These are phyloP conservation scores for Lampropteryx suffumata DNA, from an alignment of 2,888 invertebrate species.

Conservation along the genomic window DNA sequence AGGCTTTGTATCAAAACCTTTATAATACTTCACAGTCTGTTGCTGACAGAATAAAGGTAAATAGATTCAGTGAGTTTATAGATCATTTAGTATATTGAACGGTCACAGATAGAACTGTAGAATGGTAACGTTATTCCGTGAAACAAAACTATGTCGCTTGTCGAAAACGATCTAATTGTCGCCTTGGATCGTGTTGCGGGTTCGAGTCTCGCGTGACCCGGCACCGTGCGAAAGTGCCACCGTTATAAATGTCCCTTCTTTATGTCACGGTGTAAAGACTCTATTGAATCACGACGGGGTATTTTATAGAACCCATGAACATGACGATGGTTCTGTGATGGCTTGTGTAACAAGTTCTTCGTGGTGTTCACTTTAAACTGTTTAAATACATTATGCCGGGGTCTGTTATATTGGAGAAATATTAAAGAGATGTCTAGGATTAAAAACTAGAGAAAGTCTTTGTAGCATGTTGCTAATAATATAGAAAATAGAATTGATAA, in stretches of 20 bases:
- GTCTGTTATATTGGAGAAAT: too few relatives aligned
- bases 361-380: constrained; percentile 1
- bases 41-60: constrained; percentile 14
- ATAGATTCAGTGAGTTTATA: constrained; percentile 12
- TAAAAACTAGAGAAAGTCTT: not conserved
- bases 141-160: constrained; percentile 19
- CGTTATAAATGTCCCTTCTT: constrained; percentile 36
- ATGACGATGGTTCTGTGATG: constrained; percentile 31
- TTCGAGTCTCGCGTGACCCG: constrained; percentile 38
- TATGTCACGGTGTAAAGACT: constrained; percentile 37
- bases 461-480: not conserved
- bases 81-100: constrained; percentile 6
- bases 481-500: not conserved
- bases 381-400: not conserved
- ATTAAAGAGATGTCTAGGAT: too few relatives aligned
- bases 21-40: constrained; percentile 6
- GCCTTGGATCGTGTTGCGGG: constrained; percentile 28
- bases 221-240: constrained; percentile 38
- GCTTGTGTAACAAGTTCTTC: constrained; percentile 24
- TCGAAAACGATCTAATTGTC: constrained; percentile 40
- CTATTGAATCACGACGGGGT: constrained; percentile 37
- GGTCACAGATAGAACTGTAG: constrained; percentile 9
- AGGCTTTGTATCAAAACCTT: constrained; percentile 2
- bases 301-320: constrained; percentile 37
- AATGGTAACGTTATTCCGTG: constrained; percentile 4